phyloP scores from a whole-genome alignment of 2,797 vertebrate genomes.

The Helostoma temminkii region DNA sequence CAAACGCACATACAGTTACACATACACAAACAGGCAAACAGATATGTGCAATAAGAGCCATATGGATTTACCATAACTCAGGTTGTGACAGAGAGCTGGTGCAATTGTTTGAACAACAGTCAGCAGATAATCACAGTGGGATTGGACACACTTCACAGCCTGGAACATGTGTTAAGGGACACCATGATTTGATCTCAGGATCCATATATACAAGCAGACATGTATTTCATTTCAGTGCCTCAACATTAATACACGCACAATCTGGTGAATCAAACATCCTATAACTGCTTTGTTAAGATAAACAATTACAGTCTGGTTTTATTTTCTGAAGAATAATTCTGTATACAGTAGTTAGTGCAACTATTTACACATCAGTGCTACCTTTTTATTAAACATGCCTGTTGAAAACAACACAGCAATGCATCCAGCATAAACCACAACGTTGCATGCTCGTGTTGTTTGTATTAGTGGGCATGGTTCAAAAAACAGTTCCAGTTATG shows the following conservation, averaged over 20 bases:
- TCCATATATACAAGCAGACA: constrained; percentile 16
- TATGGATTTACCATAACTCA: constrained; percentile 64
- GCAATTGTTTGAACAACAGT: constrained; percentile 41
- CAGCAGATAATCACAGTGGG: constrained; percentile 50
- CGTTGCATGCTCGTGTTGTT: constrained; percentile 48
- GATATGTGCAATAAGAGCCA: constrained; percentile 17
- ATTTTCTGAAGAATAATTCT: constrained; percentile 2
- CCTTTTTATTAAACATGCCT: no score
- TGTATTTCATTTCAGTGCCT: constrained; percentile 2
- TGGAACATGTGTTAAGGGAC: constrained; percentile 36
- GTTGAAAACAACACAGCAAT: constrained; percentile 13
- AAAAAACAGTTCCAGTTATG: constrained; percentile 37
- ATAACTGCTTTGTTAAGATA: not conserved
- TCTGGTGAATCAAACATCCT: constrained; percentile 4
- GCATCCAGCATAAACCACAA: constrained; percentile 26
- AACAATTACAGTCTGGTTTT: constrained; percentile 17
- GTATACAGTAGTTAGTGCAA: not conserved
- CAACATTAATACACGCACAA: not conserved
- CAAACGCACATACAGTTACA: constrained; percentile 2
- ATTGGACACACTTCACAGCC: constrained; percentile 54
- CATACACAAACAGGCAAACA: not conserved
- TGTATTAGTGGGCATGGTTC: constrained; percentile 40
- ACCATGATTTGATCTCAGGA: constrained; percentile 40
- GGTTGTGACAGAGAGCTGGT: constrained; percentile 29
- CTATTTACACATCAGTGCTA: constrained; percentile 5